Base-by-base conservation (phyloP, 2,888 invertebrate species). In the Carterocephalus palaemon region DNA sequence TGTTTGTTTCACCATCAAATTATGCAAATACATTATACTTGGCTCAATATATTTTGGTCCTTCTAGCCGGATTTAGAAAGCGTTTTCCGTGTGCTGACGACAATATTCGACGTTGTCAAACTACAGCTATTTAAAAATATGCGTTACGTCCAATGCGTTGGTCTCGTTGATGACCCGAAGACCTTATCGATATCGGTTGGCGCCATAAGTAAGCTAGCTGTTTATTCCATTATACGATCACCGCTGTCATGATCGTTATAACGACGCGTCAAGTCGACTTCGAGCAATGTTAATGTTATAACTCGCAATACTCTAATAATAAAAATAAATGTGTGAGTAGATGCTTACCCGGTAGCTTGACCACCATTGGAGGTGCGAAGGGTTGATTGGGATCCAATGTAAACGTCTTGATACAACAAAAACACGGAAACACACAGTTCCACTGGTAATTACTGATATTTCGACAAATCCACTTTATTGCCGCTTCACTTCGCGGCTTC, bases 321-420 rank as follows among this genome's bases (percentile, higher is more conserved):
- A 40, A 33, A 33, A 34, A 42, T 39, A 47, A 12, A 13, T 40
- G n/a, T n/a, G n/a, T n/a, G n/a, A n/a, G n/a, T n/a, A n/a, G 6
- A 45, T 46, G 60, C 78, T 83, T 53, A 86, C 86, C 86, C 83
- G 86, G 85, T 73, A 86, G 78, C 72, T 83, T 85, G 59, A 84
- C 86, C 85, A 86, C 86, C 86, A 86, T 86, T 79, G 78, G 79
- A 82, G 86, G 85, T 77, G 76, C 66, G 60, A 60, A 59, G 48
- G 73, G 75, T 63, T 73, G 71, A 64, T 84, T 82, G 83, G 86
- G 85, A 86, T 86, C 86, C 86, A 86, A 86, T 82, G 76, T 86
- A 85, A 80, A 81, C 71, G 82, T 65, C 72, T 79, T 78, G 50
- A 56, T 64, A 65, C 74, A 74, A 72, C 70, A 68, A 63, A n/a